Base-by-base conservation (phyloP, 1,140 invertebrate genomes). In the Listronotus oregonensis region DNA sequence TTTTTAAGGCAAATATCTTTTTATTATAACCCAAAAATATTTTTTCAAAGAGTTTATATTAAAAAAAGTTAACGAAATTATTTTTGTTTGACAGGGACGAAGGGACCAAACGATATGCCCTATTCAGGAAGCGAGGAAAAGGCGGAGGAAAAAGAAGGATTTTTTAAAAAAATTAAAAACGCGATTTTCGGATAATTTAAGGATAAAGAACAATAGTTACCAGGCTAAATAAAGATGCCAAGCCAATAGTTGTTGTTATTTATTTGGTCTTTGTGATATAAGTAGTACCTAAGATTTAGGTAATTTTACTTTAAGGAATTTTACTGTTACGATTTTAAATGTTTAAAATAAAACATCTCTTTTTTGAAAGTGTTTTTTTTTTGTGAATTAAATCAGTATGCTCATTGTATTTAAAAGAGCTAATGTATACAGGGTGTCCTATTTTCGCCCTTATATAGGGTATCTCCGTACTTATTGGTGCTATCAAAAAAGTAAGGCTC, bases 101-200 rank as follows among this genome's bases (percentile, higher is more conserved):
- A 15, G 6, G 66, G 67, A 70, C 59, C 63, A 59, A 72, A 64
- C 68, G 71, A 46, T 71, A 74, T 77, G 64, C 76, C 75, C 21
- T 70, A 80, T 74, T 80, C 82, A 70, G 82, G 80, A 43, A 80
- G 79, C 77, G 79, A 81, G 77, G 81, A 80, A 72, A 73, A 80
- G 46, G 69, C 69, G 75, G 58, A 75, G 66, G 73, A 80, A 66
- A 78, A 78, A 59, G 74, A 79, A 59, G 82, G 86, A 70, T 71
- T 88, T 49, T 79, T 89, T 65, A 77, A 67, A 74, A 87, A 84
- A 80, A 84, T 89, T 67, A 88, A 88, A 77, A 84, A 80, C 70
- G 86, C 85, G 40, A 83, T 89, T 73, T 88, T 88, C 80, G 86
- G 87, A 68, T 87, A 82, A 82, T 51, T 31, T 55, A 51, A 43